A percentile compares a stretch with the other conserved stretches of the same genome.
These are phyloP conservation scores for Hydrotaea diabolus DNA, from an alignment of 2,888 invertebrate genomes.

Conservation along the genomic window DNA sequence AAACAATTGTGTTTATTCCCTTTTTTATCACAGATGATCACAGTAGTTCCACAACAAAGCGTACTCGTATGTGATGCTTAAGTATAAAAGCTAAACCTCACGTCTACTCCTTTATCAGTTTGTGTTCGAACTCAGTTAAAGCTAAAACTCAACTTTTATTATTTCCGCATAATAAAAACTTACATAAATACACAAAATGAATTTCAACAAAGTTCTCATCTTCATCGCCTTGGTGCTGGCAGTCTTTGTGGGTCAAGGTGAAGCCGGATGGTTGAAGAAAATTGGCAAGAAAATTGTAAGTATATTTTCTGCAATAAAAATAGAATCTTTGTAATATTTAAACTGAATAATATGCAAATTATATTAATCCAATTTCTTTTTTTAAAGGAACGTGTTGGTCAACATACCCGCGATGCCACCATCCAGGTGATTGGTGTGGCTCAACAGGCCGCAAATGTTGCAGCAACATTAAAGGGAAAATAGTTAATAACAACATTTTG, in stretches of 20 bases:
- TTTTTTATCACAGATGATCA: not conserved
- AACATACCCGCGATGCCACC: conserved; percentile 69
- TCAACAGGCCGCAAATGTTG: conserved; percentile 70
- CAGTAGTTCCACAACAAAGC: not conserved
- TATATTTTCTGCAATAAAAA: conserved; percentile 7
- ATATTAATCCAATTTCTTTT: not conserved
- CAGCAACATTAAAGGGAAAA: conserved; percentile 64
- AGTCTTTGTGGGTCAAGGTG: conserved; percentile 70
- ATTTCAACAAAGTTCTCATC: conserved; percentile 66
- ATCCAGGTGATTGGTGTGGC: conserved; percentile 69
- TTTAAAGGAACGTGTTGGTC: conserved; percentile 68
- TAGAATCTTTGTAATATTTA: no score
- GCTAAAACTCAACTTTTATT: not conserved
- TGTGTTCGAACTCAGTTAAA: not conserved
- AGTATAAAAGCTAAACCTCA: conserved; percentile 12
- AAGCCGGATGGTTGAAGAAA: conserved; percentile 75
- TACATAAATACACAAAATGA: conserved; percentile 61
- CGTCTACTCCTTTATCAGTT: conserved; percentile 26
- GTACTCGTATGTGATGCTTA: not conserved
- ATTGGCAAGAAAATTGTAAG: conserved; percentile 74
- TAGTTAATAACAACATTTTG: no score
- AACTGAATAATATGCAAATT: not conserved
- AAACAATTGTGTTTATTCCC: not conserved
- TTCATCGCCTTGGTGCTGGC: conserved; percentile 67
- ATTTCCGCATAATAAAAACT: no score